Conservation (phyloP, 2,888 invertebrate species). For the Athalia cordata region DNA sequence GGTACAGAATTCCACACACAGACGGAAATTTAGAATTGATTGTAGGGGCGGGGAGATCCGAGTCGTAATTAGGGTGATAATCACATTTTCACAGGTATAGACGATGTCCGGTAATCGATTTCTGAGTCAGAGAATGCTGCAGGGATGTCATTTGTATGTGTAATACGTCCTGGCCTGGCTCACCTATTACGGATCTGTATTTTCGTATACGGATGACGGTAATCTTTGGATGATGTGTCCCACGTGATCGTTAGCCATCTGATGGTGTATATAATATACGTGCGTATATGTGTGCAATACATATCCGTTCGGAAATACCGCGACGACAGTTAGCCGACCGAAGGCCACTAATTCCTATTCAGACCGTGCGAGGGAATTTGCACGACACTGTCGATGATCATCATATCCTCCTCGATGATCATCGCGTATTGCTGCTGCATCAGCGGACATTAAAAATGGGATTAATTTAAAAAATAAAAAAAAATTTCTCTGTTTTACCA, state of each 20-base stretch:
- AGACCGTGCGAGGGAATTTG: conserved; percentile 11
- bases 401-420: neutral
- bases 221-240: no score
- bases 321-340: conserved; percentile 28
- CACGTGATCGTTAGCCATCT: no score
- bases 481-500: no score
- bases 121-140: neutral
- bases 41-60: no score
- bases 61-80: no score
- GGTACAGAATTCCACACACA: neutral
- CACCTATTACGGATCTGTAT: no score
- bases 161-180: neutral
- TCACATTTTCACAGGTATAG: neutral
- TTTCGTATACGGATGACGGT: no score
- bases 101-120: neutral
- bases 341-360: conserved; percentile 42
- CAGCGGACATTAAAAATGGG: no score
- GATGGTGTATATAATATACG: neutral
- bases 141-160: neutral
- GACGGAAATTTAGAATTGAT: no score
- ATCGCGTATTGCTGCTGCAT: no score
- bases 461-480: neutral
- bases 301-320: conserved; percentile 40
- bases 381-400: neutral
- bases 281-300: neutral